Conservation (phyloP, 2,888 invertebrate genomes). For the Xestia c-nigrum region DNA sequence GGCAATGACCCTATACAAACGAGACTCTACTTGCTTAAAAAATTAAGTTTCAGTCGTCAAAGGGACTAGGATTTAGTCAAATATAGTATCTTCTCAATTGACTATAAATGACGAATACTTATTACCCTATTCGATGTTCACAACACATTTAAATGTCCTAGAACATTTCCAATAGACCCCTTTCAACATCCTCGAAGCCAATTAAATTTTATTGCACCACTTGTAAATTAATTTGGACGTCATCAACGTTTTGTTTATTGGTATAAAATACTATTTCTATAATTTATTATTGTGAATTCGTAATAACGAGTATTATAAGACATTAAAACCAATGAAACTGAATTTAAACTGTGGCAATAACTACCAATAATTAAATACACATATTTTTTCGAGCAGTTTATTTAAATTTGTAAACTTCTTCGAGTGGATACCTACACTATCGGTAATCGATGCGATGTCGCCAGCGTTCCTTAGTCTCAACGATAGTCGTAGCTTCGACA, state of each 20-base stretch:
- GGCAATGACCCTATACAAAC: not conserved
- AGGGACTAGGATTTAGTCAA: not conserved
- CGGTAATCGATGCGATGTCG: constrained; percentile 85
- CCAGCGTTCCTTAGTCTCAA: constrained; percentile 78
- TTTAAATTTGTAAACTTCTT: not conserved
- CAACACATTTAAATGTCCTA: constrained; percentile 11
- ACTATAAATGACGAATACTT: constrained; percentile 5
- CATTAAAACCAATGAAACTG: not conserved
- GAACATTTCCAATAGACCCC: constrained; percentile 8
- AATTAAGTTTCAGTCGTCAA: not conserved
- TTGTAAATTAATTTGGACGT: constrained; percentile 27
- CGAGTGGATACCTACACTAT: constrained; percentile 60
- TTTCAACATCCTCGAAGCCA: not conserved
- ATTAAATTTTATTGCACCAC: constrained; percentile 31
- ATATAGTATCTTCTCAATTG: constrained; percentile 11
- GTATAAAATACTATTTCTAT: not conserved
- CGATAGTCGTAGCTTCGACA: constrained; percentile 74
- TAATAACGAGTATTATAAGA: not conserved
- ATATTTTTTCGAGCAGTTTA: not conserved
- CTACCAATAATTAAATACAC: not conserved
- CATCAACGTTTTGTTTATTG: constrained; percentile 8
- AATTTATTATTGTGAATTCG: not conserved
- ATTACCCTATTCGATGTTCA: constrained; percentile 1
- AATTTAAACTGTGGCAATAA: not conserved
- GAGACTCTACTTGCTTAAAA: not conserved